phyloP scores from a whole-genome alignment of 2,113 vertebrate genomes.

The Brachirus orientalis region DNA sequence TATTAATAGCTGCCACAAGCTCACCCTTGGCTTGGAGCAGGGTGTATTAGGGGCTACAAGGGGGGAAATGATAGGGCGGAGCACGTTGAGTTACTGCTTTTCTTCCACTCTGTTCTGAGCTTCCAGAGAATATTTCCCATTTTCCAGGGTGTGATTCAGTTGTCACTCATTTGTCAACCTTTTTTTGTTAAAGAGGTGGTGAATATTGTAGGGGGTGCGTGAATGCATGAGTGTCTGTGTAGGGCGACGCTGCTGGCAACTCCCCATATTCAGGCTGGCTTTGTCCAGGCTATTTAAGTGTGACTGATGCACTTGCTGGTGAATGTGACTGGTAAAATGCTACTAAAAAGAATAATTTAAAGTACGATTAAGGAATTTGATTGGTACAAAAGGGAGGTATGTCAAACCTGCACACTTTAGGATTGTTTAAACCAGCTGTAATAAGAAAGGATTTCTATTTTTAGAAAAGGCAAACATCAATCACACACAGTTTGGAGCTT shows the following conservation, averaged over 20 bases:
- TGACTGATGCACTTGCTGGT: background rate
- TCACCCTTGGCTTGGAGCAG: constrained; percentile 42
- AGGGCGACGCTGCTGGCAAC: background rate
- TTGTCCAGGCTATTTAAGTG: constrained; percentile 18
- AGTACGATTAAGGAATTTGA: background rate
- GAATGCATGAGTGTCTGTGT: too few species aligned
- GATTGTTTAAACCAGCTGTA: constrained; percentile 29
- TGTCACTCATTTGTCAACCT: constrained; percentile 34
- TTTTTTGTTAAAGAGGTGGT: background rate
- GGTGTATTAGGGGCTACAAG: constrained; percentile 18
- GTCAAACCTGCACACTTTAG: background rate
- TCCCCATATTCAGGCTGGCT: background rate
- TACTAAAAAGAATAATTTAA: background rate
- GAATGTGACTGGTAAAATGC: constrained; percentile 7
- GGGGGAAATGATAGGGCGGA: constrained; percentile 10
- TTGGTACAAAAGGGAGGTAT: background rate
- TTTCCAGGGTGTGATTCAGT: constrained; percentile 38
- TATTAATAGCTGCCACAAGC: constrained; percentile 70
- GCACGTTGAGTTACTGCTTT: constrained; percentile 4
- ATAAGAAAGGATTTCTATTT: constrained; percentile 49
- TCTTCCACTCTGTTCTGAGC: constrained; percentile 10
- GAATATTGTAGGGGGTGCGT: constrained; percentile 17
- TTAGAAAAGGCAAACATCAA: constrained; percentile 34
- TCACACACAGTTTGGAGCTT: constrained; percentile 27
- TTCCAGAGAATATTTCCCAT: constrained; percentile 26